Base-by-base conservation (phyloP, 2,888 invertebrate genomes). In the Drosophila neutralis region DNA sequence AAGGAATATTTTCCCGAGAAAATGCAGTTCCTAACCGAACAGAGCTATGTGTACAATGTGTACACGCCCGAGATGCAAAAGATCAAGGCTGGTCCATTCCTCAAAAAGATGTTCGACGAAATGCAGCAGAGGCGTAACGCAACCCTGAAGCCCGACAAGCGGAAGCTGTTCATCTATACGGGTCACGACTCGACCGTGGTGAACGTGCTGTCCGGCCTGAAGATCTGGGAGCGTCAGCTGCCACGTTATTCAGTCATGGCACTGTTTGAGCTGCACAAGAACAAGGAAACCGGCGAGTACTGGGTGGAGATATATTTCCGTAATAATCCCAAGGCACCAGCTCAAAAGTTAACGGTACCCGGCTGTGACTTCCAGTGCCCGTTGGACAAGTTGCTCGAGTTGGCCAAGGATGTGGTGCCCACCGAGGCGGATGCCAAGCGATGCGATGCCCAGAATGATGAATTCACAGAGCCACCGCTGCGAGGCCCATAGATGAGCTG, bases 111-210 rank as follows among this genome's bases (percentile, higher is more conserved):
- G 77, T 89, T 95, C 0, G 83, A 91, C 0, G 95, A 96, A 83
- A 95, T 96, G 95, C 88, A 94, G 53, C 92, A 91, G n/a, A 94
- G 94, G 83, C 92, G 92, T 2, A 91, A 93, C 8, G 93, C 92
- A 13, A 93, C 88, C 4, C 72, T 94, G 4, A 90, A 91, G 49
- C 94, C 94, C 1, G 86, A 90, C 18, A 88, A 91, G 4, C 93
- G 94, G 15, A 96, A 95, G 91, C 93, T 96, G 66, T 95, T 94
- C 78, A 93, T 96, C 66, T 96, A 95, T 86, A 94, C 95, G 0
- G 96, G 95, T 0, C 97, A 97, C 88, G 97, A 97, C 91, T 95
- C 96, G 0, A 96, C 96, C 0, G 93, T 97, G 7, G 94, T 95
- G 0, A 95, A 95, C 80, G 91, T 97, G 52, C 91, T 97, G 60